Evolutionary conservation across 2,888 invertebrate genomes (phyloP), one percentile per base, ranked within the genome.

Genomic region (Watsonalla cultraria): DNA sequence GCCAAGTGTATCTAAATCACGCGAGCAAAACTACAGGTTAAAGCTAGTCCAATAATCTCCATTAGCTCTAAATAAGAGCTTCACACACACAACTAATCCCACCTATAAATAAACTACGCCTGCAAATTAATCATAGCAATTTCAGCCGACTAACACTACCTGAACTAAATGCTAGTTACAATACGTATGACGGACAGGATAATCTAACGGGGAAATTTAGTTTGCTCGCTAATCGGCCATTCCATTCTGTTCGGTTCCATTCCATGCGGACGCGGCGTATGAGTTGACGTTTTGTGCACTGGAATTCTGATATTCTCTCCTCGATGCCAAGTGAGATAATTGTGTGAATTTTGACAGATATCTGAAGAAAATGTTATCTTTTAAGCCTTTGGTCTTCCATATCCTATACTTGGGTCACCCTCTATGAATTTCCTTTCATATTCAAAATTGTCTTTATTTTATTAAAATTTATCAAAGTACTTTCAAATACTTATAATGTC

Each of bases 141-240:
- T 49, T 49, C 37, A 49, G 37, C 49, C 37, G 24, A 37, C 49
- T 53, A 53, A 52, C 57, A 51, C 58, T 66, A 72, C 72, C 72
- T 72, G 72, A 62, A 62, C 67, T 70, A 72, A 77, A 78, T 75
- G 72, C 70, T 64, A 68, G 64, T 62, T 80, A 72, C 68, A 69
- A 70, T 71, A 69, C 74, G 71, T 77, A 80, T 84, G 81, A 83
- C 65, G 75, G 81, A 81, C 80, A 78, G 74, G 70, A 79, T 86
- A 82, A 86, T 86, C 80, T 80, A 73, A 76, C 76, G 77, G 82
- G 82, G 76, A 84, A 86, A 86, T 86, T 80, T 79, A 83, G 81
- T 86, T 86, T 79, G 73, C 74, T 68, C 69, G 76, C 78, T 82
- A 83, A 84, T 85, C 78, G 80, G 76, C 74, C 70, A 8, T 11